Base-by-base conservation (phyloP, 2,888 invertebrate species). In the Apamea crenata region DNA sequence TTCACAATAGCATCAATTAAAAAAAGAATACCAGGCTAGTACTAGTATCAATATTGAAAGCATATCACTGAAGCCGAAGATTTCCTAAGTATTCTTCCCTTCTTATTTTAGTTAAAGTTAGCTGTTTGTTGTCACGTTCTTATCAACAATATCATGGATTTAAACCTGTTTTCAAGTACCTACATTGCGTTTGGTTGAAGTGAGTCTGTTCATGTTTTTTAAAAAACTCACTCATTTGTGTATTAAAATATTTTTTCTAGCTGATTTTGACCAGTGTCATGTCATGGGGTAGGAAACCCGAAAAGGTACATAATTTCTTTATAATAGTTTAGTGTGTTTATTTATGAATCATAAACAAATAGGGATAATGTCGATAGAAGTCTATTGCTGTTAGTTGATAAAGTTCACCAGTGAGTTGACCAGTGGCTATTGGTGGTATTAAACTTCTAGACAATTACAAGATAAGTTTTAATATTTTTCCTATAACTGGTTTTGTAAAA, bases 121-220 rank as follows among this genome's bases (percentile, higher is more conserved):
- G 3, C 47, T 32, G 56, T 25, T 78, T 40, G 1, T 8, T 63
- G 50, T 44, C 14, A 65, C 18, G 44, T 44, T 65, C 36, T 2
- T 36, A 32, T 21, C 29, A 78, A 50, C 14, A 79, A 50, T 67
- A 66, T 32, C 50, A 44, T 67, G 16, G 10, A 59, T 76, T 29
- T 40, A 56, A 29, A 69, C 32, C 18, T 65, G 73, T 70, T 63
- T 29, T 21, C 16, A 36, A n/a, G 32, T 32, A 16, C n/a, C n/a
- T n/a, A n/a, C 7, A 16, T n/a, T 7, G 10, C 2, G 21, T 81
- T 53, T 53, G n/a, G 21, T 44, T 63, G 21, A 40, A 73, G 18
- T 74, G n/a, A 29, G 50, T 36, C 10, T 50, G n/a, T 50, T 61
- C 78, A 71, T 79, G 53, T 79, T 73, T 63, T 81, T 81, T 74